A percentile compares a stretch with the other conserved stretches of the same genome.
These are phyloP conservation scores for Onychomys arenicola DNA, from an alignment of 2,797 vertebrate species.

Conservation along the genomic window DNA sequence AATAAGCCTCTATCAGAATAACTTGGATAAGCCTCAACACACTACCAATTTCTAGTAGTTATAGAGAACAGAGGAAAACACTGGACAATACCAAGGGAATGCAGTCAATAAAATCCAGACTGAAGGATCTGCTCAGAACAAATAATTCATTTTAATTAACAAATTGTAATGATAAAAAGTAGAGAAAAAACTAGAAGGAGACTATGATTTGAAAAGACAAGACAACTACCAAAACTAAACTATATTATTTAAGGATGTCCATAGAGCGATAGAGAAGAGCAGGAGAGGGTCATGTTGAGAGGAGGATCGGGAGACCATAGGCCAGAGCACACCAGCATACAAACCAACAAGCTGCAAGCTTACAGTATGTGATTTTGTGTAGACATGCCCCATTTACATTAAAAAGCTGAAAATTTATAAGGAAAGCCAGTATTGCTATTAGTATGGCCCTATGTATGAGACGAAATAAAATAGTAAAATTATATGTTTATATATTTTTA, in stretches of 20 bases:
- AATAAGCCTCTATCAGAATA: neutral
- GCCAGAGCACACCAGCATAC: neutral
- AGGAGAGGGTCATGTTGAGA: neutral
- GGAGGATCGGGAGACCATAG: too few species aligned
- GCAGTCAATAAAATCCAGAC: slow-evolving; percentile 1
- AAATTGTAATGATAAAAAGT: slow-evolving; percentile 40
- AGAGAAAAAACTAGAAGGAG: neutral
- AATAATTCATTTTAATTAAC: slow-evolving; percentile 27
- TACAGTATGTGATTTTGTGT: neutral
- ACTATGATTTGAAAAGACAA: neutral
- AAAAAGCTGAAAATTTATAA: neutral
- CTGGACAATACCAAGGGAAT: slow-evolving; percentile 5
- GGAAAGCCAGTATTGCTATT: neutral
- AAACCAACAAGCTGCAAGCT: neutral
- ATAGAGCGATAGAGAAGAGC: neutral
- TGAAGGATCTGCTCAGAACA: neutral
- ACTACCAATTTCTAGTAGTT: slow-evolving; percentile 10
- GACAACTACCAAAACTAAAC: neutral
- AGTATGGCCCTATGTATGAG: neutral
- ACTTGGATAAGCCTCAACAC: neutral
- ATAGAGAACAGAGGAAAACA: neutral
- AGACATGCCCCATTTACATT: neutral
- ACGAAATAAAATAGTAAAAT: neutral
- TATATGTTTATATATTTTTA: neutral
- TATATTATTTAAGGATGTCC: neutral